Percentiles rank a stretch among this genome's conserved stretches.
Evolutionary conservation across 2,797 vertebrate genomes (phyloP).

Genomic region (Sebastes steindachneri): DNA sequence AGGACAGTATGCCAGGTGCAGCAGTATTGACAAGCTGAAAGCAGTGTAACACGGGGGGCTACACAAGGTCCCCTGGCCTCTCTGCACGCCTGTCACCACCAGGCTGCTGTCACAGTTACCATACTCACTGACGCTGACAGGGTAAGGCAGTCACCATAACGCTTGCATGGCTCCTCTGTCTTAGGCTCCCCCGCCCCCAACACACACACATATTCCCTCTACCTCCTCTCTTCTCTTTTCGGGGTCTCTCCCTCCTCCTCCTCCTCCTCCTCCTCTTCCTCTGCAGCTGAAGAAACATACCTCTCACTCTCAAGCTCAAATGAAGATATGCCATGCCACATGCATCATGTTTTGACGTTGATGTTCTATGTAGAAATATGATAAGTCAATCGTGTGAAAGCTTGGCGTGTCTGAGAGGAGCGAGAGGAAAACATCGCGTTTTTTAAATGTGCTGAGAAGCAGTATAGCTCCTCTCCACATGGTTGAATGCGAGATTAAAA

Average conservation of each 20-base stretch:
- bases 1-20: slow-evolving; percentile 79
- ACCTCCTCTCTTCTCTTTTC: slow-evolving; percentile 9
- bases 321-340: slow-evolving; percentile 68
- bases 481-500: slow-evolving; percentile 35
- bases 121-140: slow-evolving; percentile 73
- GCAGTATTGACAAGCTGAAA: slow-evolving; percentile 72
- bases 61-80: slow-evolving; percentile 78
- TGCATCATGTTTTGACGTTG: slow-evolving; percentile 63
- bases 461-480: slow-evolving; percentile 7
- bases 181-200: slow-evolving; percentile 58
- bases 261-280: slow-evolving; percentile 34
- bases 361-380: slow-evolving; percentile 71
- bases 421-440: slow-evolving; percentile 30
- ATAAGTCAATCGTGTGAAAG: slow-evolving; percentile 74
- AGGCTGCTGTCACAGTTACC: slow-evolving; percentile 72
- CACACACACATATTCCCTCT: not conserved
- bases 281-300: slow-evolving; percentile 58
- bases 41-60: slow-evolving; percentile 71
- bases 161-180: slow-evolving; percentile 65
- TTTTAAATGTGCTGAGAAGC: slow-evolving; percentile 37
- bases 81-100: slow-evolving; percentile 77
- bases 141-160: slow-evolving; percentile 73
- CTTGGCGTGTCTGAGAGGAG: slow-evolving; percentile 38
- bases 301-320: slow-evolving; percentile 65
- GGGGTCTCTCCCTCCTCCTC: not conserved